Conservation (phyloP, 2,113 vertebrate genomes). For the Chascanopsetta lugubris region DNA sequence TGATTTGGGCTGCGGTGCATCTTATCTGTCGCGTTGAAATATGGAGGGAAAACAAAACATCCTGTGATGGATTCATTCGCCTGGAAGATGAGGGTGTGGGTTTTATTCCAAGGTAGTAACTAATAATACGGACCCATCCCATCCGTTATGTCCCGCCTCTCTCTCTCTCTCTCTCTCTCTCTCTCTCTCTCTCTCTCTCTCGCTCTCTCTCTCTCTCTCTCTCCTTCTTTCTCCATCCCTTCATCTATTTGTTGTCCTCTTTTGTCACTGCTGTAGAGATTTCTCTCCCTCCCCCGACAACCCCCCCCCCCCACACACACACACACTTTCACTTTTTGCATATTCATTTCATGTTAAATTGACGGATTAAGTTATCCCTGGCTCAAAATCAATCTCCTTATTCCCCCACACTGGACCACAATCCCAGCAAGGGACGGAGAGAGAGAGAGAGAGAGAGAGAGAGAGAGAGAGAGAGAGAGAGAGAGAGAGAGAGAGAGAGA, state of each 20-base stretch:
- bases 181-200: conserved; percentile 24
- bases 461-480: too few species aligned
- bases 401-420: conserved; percentile 86
- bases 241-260: conserved; percentile 46
- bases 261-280: conserved; percentile 82
- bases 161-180: neutral
- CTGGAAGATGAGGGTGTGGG: conserved; percentile 32
- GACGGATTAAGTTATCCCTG: conserved; percentile 96
- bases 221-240: neutral
- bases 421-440: too few species aligned
- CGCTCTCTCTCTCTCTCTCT: conserved; percentile 56
- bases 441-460: conserved; percentile 34
- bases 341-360: conserved; percentile 96
- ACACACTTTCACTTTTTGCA: conserved; percentile 86
- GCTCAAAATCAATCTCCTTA: conserved; percentile 90
- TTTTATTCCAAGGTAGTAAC: conserved; percentile 38
- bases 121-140: conserved; percentile 33
- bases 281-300: conserved; percentile 5
- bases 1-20: conserved; percentile 25
- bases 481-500: conserved; percentile 34
- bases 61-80: conserved; percentile 52
- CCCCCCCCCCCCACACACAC: neutral
- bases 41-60: conserved; percentile 27
- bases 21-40: conserved; percentile 48
- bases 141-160: conserved; percentile 29